Percentiles rank a stretch among this genome's conserved stretches.
Evolutionary conservation across 2,888 invertebrate genomes (phyloP).

Genomic region (Tuberolachnus salignus): DNA sequence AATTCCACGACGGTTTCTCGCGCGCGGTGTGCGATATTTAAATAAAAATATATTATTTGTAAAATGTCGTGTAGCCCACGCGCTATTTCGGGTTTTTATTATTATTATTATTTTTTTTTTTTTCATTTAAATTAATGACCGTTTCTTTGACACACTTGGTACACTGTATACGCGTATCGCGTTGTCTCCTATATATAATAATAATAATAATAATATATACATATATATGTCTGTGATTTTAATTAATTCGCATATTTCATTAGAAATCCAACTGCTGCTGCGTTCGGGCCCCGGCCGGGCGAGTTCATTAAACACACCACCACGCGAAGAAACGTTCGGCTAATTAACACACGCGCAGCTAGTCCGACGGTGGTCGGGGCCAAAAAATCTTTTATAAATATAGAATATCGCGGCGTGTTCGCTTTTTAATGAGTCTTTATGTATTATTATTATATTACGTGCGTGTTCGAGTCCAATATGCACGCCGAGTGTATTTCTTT

Average conservation of each 20-base stretch:
- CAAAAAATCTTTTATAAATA: conserved; percentile 46
- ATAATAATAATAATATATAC: too few relatives aligned
- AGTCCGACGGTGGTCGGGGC: conserved; percentile 10
- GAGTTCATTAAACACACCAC: conserved; percentile 47
- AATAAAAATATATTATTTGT: conserved; percentile 34
- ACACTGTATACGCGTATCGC: not conserved
- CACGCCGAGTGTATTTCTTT: conserved; percentile 6
- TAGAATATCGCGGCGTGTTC: conserved; percentile 19
- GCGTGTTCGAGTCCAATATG: conserved; percentile 7
- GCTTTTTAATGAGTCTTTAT: conserved; percentile 46
- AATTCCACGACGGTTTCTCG: conserved; percentile 42
- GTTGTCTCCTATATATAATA: not conserved
- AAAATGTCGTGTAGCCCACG: conserved; percentile 42
- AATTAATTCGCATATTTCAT: conserved; percentile 55
- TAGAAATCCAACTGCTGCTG: conserved; percentile 44
- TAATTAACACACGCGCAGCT: conserved; percentile 36
- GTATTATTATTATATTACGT: too few relatives aligned
- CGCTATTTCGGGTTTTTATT: conserved; percentile 42
- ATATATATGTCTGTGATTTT: conserved; percentile 29
- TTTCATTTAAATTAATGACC: conserved; percentile 51
- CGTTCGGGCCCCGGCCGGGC: not conserved
- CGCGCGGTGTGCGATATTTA: conserved; percentile 41
- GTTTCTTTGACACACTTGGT: conserved; percentile 54
- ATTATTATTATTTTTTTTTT: conserved; percentile 10
- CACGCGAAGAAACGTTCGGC: conserved; percentile 11